A percentile compares a stretch with the other conserved stretches of the same genome.
Evolutionary conservation across 92 coral and sea anemone genomes (phyloP).

Genomic region (Palythoa grandiflora): DNA sequence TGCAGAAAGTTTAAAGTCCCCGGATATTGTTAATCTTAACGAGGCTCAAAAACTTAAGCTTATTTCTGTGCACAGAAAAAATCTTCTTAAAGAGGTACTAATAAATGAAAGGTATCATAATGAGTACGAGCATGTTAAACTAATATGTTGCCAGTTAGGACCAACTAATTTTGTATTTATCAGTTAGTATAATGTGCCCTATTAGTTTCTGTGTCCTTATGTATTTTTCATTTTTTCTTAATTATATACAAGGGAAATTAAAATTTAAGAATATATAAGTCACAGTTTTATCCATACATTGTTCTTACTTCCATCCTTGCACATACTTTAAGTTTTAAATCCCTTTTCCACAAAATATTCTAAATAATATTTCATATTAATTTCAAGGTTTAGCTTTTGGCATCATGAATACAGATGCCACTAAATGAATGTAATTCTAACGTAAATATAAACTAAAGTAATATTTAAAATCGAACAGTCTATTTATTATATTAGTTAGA

Average conservation of each 20-base stretch:
- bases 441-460: no score
- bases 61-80: constrained; percentile 58
- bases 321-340: neutral
- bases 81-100: constrained; percentile 60
- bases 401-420: neutral
- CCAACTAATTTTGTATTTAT: neutral
- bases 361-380: neutral
- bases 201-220: no score
- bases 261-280: neutral
- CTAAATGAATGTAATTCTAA: no score
- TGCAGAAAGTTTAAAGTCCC: constrained; percentile 61
- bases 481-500: neutral
- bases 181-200: no score
- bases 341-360: neutral
- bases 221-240: no score
- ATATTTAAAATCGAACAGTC: no score
- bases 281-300: neutral
- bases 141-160: neutral
- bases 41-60: constrained; percentile 60
- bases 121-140: neutral
- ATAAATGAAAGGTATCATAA: neutral
- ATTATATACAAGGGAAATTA: no score
- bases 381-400: neutral
- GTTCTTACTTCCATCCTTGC: neutral
- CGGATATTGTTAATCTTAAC: constrained; percentile 50